Conservation (phyloP, 2,888 invertebrate genomes). For the Acanthosepion lycidas region DNA sequence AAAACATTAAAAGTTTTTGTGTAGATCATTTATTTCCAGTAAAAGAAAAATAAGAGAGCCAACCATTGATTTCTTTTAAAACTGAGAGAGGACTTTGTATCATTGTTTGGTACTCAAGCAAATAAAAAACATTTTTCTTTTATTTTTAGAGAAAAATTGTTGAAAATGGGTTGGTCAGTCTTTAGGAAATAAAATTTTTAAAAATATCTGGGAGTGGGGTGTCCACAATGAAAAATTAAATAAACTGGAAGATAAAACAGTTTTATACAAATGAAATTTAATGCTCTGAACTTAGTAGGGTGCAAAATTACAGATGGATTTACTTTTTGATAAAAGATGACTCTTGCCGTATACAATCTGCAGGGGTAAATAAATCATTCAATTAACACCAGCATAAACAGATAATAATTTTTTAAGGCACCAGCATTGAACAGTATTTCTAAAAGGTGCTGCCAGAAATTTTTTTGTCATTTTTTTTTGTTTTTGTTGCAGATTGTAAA, state of each 20-base stretch:
- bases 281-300: background rate
- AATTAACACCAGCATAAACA: background rate
- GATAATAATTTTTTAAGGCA: background rate
- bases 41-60: background rate
- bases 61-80: background rate
- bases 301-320: background rate
- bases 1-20: background rate
- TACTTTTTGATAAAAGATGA: background rate
- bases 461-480: no score
- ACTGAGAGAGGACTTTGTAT: background rate
- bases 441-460: no score
- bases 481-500: no score
- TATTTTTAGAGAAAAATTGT: background rate
- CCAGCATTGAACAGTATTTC: background rate
- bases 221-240: constrained; percentile 33
- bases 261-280: constrained; percentile 11
- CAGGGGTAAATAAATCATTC: no score
- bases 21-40: background rate
- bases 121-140: background rate
- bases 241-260: background rate
- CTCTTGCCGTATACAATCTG: background rate
- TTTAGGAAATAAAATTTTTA: background rate
- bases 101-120: background rate
- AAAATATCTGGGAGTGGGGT: background rate
- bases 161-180: background rate